phyloP scores from a whole-genome alignment of 2,888 invertebrate genomes.

The Phasia obesa region DNA sequence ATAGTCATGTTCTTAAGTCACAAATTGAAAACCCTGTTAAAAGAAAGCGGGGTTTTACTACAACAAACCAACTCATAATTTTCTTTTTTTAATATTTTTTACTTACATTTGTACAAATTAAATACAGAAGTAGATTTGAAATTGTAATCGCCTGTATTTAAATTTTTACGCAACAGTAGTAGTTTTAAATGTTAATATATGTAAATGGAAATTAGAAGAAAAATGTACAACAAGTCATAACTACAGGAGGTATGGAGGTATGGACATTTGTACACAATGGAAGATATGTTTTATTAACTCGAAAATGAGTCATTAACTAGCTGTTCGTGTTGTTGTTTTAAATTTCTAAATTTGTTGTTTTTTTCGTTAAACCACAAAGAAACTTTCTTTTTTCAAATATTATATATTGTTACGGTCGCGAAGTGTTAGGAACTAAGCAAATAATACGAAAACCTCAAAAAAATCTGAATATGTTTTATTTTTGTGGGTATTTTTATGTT shows the following conservation, averaged over 20 bases:
- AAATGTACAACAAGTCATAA: slow-evolving; percentile 21
- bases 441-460: slow-evolving; percentile 33
- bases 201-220: slow-evolving; percentile 19
- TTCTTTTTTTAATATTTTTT: slow-evolving; percentile 2
- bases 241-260: slow-evolving; percentile 56
- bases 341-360: slow-evolving; percentile 1
- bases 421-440: slow-evolving; percentile 47
- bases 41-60: slow-evolving; percentile 26
- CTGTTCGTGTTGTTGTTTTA: slow-evolving; percentile 37
- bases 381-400: slow-evolving; percentile 26
- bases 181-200: slow-evolving; percentile 36
- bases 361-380: background rate
- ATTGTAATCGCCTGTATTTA: slow-evolving; percentile 40
- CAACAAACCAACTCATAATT: slow-evolving; percentile 41
- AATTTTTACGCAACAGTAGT: slow-evolving; percentile 52
- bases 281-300: slow-evolving; percentile 68
- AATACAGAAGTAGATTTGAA: slow-evolving; percentile 28
- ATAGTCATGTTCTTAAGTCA: background rate
- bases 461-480: slow-evolving; percentile 60
- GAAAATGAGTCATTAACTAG: slow-evolving; percentile 70
- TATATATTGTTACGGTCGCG: slow-evolving; percentile 10
- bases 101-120: background rate
- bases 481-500: slow-evolving; percentile 44
- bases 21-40: slow-evolving; percentile 44
- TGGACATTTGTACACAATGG: slow-evolving; percentile 8